These are phyloP conservation scores for Musca vetustissima DNA, from an alignment of 1,140 invertebrate species.

Conservation along the genomic window DNA sequence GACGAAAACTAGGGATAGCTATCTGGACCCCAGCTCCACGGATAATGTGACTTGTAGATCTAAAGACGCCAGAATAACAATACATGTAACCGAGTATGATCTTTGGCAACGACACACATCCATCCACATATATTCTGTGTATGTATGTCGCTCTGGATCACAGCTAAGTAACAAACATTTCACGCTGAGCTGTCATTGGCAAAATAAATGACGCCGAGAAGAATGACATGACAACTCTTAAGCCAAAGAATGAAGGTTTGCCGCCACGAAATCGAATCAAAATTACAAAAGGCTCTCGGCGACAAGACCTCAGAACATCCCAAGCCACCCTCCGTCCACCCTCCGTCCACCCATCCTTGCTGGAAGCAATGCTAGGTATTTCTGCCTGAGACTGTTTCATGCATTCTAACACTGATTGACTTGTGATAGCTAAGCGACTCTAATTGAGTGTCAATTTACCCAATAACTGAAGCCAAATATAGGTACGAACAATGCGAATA, in stretches of 20 bases:
- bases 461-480: conserved; percentile 14
- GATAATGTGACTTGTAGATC: neutral
- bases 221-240: conserved; percentile 26
- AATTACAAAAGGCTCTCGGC: too few species aligned
- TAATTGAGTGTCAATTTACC: conserved; percentile 25
- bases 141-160: neutral
- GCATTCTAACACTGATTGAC: conserved; percentile 24
- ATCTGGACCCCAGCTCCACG: neutral
- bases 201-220: conserved; percentile 30
- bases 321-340: too few species aligned
- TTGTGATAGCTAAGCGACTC: conserved; percentile 25
- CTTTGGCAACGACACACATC: too few species aligned
- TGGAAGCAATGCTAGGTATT: too few species aligned
- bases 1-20: neutral
- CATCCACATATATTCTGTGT: too few species aligned
- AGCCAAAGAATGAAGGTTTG: neutral
- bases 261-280: conserved; percentile 9
- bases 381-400: too few species aligned
- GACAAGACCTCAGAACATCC: too few species aligned
- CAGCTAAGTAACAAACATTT: conserved; percentile 25
- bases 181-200: conserved; percentile 30
- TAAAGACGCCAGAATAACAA: too few species aligned
- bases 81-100: too few species aligned
- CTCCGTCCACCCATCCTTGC: too few species aligned
- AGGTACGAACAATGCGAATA: neutral